Percentiles rank a stretch among this genome's conserved stretches.
Evolutionary conservation across 2,888 invertebrate genomes (phyloP).

Genomic region (Danaus chrysippus): DNA sequence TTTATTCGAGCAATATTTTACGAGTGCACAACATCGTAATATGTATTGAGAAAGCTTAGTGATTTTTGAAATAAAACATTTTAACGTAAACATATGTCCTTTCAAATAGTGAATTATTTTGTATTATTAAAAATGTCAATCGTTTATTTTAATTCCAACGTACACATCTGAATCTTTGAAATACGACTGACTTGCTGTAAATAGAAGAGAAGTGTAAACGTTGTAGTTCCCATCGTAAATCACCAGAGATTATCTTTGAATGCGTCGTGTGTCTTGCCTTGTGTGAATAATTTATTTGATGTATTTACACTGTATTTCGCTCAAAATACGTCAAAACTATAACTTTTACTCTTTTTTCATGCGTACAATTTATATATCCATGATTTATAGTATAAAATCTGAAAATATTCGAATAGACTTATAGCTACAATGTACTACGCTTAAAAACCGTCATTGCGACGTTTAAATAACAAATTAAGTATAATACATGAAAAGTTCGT

Average conservation of each 20-base stretch:
- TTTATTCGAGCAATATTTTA: conserved; percentile 3
- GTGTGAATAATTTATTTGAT: conserved; percentile 65
- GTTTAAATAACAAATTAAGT: not conserved
- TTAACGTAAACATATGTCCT: too few species aligned
- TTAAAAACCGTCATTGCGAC: too few species aligned
- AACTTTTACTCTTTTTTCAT: not conserved
- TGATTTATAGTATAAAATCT: too few species aligned
- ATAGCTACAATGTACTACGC: too few species aligned
- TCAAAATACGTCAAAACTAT: not conserved
- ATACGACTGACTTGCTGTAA: conserved; percentile 45
- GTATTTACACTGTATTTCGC: conserved; percentile 35
- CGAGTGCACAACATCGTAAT: not conserved
- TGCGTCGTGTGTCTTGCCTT: conserved; percentile 58
- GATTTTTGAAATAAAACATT: too few species aligned
- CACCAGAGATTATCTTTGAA: conserved; percentile 69
- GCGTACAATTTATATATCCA: not conserved
- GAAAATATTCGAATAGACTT: too few species aligned
- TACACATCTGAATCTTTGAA: conserved; percentile 35
- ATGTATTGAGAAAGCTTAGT: too few species aligned
- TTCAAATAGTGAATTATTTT: too few species aligned
- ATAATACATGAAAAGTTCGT: conserved; percentile 32
- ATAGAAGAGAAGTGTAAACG: conserved; percentile 55
- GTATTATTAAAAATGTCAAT: not conserved
- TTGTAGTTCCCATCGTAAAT: conserved; percentile 68
- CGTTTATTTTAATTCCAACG: conserved; percentile 21